phyloP scores from a whole-genome alignment of 2,888 invertebrate species.

The Lasioglossum calceatum region DNA sequence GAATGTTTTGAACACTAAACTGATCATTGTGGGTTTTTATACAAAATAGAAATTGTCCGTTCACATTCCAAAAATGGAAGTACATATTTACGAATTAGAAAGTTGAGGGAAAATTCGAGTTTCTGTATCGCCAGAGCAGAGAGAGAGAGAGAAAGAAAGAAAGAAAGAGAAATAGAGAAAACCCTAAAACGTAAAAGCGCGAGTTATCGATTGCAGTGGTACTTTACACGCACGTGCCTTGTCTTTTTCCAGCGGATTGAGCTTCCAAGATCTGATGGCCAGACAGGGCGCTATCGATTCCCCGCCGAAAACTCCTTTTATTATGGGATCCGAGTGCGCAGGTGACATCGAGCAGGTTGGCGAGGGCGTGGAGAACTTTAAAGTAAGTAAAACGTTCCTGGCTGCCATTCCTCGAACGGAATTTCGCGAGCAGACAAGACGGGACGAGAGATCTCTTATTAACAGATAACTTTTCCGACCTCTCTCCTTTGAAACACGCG shows the following conservation, averaged over 20 bases:
- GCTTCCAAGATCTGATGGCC: constrained; percentile 95
- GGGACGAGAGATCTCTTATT: not conserved
- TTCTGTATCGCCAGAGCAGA: not conserved
- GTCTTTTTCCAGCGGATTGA: constrained; percentile 90
- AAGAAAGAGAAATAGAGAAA: not conserved
- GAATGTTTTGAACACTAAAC: too few species aligned
- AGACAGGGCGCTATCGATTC: constrained; percentile 95
- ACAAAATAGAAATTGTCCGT: too few species aligned
- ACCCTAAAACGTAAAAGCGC: not conserved
- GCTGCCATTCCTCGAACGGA: not conserved
- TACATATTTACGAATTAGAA: too few species aligned
- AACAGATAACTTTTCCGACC: constrained; percentile 1
- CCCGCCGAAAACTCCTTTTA: constrained; percentile 95
- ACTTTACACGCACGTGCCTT: not conserved
- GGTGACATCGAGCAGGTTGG: constrained; percentile 92
- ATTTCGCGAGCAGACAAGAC: not conserved
- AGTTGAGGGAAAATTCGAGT: not conserved
- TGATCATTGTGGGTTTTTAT: too few species aligned
- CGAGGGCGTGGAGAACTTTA: constrained; percentile 91
- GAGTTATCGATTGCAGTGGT: not conserved
- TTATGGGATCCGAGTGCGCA: constrained; percentile 95
- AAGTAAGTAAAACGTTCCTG: constrained; percentile 85
- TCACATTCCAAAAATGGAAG: too few species aligned
- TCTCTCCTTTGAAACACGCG: not conserved
- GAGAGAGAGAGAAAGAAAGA: not conserved